These are phyloP conservation scores for Clanis bilineata DNA, from an alignment of 2,888 invertebrate genomes.

Conservation along the genomic window DNA sequence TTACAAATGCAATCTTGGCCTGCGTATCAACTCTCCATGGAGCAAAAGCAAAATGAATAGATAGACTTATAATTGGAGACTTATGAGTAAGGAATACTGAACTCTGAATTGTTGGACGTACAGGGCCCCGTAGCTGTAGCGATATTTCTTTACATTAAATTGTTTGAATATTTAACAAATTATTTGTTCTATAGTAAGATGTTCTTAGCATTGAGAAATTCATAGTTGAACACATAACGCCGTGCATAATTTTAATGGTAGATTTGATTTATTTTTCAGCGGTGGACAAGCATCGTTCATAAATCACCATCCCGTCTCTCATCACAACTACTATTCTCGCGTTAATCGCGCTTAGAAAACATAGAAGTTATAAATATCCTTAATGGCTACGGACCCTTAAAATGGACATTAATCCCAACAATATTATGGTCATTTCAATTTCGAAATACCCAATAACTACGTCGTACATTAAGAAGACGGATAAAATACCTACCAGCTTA, in stretches of 20 bases:
- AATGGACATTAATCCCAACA: conserved; percentile 2
- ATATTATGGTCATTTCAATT: conserved; percentile 8
- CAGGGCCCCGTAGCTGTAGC: conserved; percentile 1
- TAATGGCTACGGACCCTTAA: conserved; percentile 12
- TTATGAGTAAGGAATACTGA: conserved; percentile 12
- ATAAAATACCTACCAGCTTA: conserved; percentile 15
- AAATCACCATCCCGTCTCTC: not conserved
- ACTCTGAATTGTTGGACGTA: conserved; percentile 8
- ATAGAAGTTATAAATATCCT: conserved; percentile 1
- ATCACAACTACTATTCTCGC: not conserved
- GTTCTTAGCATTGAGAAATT: too few relatives aligned
- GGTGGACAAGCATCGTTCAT: not conserved
- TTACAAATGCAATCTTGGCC: too few relatives aligned
- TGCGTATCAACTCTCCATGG: not conserved
- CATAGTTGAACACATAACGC: too few relatives aligned
- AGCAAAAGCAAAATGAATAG: conserved; percentile 4
- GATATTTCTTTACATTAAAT: not conserved
- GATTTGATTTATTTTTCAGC: too few relatives aligned
- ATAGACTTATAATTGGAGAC: not conserved
- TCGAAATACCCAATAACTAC: conserved; percentile 9
- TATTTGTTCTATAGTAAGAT: not conserved
- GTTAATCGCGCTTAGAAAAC: not conserved
- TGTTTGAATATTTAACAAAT: not conserved
- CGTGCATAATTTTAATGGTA: too few relatives aligned
- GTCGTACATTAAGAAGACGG: conserved; percentile 9